phyloP scores from a whole-genome alignment of 1,140 invertebrate genomes.

The Aethina tumida region DNA sequence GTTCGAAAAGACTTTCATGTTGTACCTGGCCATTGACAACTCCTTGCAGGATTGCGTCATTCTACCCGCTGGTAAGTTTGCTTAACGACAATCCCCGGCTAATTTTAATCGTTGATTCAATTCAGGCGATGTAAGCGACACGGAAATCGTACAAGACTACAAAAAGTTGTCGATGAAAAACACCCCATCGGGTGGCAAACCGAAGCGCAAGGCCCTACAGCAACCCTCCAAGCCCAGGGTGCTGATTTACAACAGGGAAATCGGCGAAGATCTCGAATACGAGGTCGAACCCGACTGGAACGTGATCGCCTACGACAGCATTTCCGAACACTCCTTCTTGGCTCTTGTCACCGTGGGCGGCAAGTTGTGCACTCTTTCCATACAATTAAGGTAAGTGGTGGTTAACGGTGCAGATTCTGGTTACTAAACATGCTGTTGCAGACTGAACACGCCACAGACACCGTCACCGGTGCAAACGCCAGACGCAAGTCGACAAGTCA shows the following conservation, averaged over 20 bases:
- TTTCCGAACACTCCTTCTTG: constrained; percentile 53
- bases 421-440: constrained; percentile 25
- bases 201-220: constrained; percentile 38
- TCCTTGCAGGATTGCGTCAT: constrained; percentile 70
- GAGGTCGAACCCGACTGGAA: constrained; percentile 57
- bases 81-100: not conserved
- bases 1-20: constrained; percentile 56
- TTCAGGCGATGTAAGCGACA: constrained; percentile 51
- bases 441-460: constrained; percentile 40
- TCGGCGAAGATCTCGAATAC: constrained; percentile 42
- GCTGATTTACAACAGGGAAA: constrained; percentile 47
- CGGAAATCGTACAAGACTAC: constrained; percentile 73
- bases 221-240: constrained; percentile 53
- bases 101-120: constrained; percentile 1
- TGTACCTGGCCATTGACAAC: constrained; percentile 66
- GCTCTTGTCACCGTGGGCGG: constrained; percentile 57
- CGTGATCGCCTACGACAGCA: constrained; percentile 49
- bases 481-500: constrained; percentile 29
- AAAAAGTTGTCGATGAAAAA: constrained; percentile 56
- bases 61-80: constrained; percentile 43
- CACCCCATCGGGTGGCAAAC: constrained; percentile 29
- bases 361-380: constrained; percentile 50
- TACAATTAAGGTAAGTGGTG: constrained; percentile 42
- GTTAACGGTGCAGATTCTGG: not conserved
- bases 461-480: constrained; percentile 36